Conservation (phyloP, 2,797 vertebrate species). For the Australoheros facetus region DNA sequence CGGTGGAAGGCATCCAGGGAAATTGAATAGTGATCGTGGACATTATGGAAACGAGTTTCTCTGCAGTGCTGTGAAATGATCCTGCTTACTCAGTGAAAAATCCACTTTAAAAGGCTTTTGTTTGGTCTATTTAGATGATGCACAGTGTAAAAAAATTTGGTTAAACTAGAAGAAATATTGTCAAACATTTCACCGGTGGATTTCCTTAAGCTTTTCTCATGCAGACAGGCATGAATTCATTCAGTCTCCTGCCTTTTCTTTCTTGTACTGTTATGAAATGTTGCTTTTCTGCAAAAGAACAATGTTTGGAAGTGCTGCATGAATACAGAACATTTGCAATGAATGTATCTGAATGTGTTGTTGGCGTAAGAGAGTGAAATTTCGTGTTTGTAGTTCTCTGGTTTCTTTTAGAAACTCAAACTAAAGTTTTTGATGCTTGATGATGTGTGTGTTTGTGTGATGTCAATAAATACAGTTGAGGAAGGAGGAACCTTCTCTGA, state of each 20-base stretch:
- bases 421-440: rapidly evolving
- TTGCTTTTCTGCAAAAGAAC: conserved; percentile 30
- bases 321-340: conserved; percentile 40
- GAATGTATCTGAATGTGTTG: conserved; percentile 53
- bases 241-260: conserved; percentile 59
- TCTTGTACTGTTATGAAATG: conserved; percentile 7
- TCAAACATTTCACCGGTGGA: neutral
- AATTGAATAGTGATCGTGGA: neutral
- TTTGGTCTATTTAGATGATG: conserved; percentile 30
- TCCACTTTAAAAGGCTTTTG: neutral
- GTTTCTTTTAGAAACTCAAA: conserved; percentile 22
- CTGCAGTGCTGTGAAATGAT: conserved; percentile 30
- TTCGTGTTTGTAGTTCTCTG: conserved; percentile 29
- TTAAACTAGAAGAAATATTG: neutral
- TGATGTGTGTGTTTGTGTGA: neutral
- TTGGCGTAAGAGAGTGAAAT: conserved; percentile 9
- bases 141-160: neutral
- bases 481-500: neutral
- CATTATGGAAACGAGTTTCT: conserved; percentile 4
- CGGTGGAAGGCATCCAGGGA: neutral
- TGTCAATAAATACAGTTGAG: neutral
- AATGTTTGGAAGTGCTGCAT: conserved; percentile 22
- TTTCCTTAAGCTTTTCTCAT: conserved; percentile 9
- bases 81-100: neutral
- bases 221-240: neutral